phyloP scores from a whole-genome alignment of 1,140 invertebrate genomes.

The Delia radicum region DNA sequence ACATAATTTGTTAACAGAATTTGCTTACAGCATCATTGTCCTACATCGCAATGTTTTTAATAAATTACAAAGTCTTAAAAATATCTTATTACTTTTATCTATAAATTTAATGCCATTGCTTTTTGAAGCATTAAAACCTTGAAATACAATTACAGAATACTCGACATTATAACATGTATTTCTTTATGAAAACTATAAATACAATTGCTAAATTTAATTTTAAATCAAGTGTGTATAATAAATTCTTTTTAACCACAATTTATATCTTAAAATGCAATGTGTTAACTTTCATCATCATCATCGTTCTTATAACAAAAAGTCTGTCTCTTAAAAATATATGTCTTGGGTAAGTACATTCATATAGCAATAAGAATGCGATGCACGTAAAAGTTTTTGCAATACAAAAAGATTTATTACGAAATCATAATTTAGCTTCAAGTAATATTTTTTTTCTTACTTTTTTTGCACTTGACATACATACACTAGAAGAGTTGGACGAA shows the following conservation, averaged over 20 bases:
- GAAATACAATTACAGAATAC: background rate
- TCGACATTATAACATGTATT: background rate
- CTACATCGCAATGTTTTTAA: too few species aligned
- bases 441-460: background rate
- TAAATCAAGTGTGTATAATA: background rate
- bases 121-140: background rate
- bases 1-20: too few species aligned
- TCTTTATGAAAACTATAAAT: background rate
- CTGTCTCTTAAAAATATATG: background rate
- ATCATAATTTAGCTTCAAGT: constrained; percentile 20
- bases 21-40: too few species aligned
- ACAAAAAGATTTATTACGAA: constrained; percentile 20
- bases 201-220: background rate
- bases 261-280: background rate
- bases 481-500: background rate
- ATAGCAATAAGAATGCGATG: background rate
- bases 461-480: background rate
- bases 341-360: background rate
- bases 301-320: background rate
- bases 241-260: background rate
- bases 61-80: too few species aligned
- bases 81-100: too few species aligned
- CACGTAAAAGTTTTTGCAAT: constrained; percentile 1
- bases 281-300: background rate
- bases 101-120: too few species aligned